phyloP scores from a whole-genome alignment of 2,797 vertebrate species.

The Serranus cabrilla region DNA sequence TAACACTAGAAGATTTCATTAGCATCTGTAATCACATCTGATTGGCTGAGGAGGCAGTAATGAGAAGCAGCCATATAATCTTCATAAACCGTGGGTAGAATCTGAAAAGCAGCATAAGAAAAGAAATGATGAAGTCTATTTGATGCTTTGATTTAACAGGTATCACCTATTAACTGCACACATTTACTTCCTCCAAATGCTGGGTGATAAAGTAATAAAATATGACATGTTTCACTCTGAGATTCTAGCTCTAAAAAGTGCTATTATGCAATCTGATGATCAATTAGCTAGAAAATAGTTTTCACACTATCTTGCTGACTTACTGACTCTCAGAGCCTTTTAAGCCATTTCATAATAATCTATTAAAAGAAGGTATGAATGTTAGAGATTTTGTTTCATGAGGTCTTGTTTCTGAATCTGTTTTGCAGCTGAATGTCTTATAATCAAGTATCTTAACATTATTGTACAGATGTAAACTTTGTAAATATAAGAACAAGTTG shows the following conservation, averaged over 20 bases:
- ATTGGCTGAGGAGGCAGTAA: constrained; percentile 6
- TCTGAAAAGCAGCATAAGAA: not conserved
- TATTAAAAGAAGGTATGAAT: too few species aligned
- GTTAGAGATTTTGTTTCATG: too few species aligned
- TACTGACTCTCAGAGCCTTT: not conserved
- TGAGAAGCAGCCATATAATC: not conserved
- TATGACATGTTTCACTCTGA: not conserved
- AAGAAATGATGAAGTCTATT: not conserved
- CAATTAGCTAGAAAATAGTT: not conserved
- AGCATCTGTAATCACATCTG: constrained; percentile 3
- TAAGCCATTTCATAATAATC: too few species aligned
- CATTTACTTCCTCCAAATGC: too few species aligned
- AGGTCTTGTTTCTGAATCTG: too few species aligned
- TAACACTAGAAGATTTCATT: constrained; percentile 10
- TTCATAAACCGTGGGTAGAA: not conserved
- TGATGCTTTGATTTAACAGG: not conserved
- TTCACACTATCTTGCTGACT: too few species aligned
- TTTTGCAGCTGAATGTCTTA: too few species aligned
- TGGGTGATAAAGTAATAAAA: too few species aligned
- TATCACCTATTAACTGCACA: not conserved
- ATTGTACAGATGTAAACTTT: too few species aligned
- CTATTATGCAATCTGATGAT: not conserved
- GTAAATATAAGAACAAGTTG: too few species aligned
- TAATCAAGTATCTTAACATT: too few species aligned
- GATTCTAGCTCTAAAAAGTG: not conserved